These are phyloP conservation scores for Onychomys arenicola DNA, from an alignment of 2,797 vertebrate genomes.

Conservation along the genomic window DNA sequence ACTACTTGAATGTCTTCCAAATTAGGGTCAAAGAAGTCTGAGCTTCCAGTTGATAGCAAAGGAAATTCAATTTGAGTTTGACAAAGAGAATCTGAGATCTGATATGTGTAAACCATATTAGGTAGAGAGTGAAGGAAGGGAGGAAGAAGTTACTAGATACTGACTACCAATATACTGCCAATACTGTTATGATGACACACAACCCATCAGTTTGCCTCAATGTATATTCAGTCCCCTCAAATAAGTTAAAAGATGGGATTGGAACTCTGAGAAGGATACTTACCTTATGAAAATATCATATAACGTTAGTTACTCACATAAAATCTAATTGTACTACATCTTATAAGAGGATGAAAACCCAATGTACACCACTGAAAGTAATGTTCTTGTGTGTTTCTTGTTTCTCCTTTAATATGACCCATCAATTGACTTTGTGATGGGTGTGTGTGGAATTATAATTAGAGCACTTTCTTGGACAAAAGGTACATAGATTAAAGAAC, in stretches of 20 bases:
- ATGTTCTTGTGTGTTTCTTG: constrained; percentile 37
- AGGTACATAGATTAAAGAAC: neutral
- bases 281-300: constrained; percentile 61
- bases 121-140: neutral
- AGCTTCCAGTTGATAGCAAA: constrained; percentile 74
- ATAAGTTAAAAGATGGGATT: constrained; percentile 63
- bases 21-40: constrained; percentile 76
- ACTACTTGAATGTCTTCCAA: constrained; percentile 71
- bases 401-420: constrained; percentile 58
- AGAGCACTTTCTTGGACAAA: constrained; percentile 58
- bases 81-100: constrained; percentile 78
- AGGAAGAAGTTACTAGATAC: constrained; percentile 63
- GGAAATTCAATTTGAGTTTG: constrained; percentile 74
- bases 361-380: constrained; percentile 32
- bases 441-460: constrained; percentile 43
- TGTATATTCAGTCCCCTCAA: constrained; percentile 47
- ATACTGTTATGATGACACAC: constrained; percentile 19
- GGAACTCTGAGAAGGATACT: constrained; percentile 34
- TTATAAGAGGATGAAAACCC: constrained; percentile 40
- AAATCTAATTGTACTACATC: constrained; percentile 12
- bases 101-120: constrained; percentile 56
- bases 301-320: neutral
- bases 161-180: constrained; percentile 49
- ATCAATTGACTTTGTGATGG: constrained; percentile 30
- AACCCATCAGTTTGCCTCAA: constrained; percentile 31